Evolutionary conservation across 2,797 vertebrate species (phyloP).

Genomic region (Chromis chromis): DNA sequence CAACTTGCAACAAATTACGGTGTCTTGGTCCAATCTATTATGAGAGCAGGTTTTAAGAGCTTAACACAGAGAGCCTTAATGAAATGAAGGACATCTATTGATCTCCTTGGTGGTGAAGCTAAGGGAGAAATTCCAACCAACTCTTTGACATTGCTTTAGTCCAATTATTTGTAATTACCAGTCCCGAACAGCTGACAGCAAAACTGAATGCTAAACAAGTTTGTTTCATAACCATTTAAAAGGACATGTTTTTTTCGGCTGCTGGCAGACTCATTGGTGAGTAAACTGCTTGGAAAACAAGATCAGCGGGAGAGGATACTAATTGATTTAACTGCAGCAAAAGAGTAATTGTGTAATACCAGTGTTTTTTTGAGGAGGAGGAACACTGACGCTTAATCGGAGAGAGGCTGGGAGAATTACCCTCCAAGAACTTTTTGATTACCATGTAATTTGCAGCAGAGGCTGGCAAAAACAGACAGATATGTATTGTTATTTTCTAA

Average conservation of each 20-base stretch:
- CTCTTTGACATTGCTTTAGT: conserved; percentile 57
- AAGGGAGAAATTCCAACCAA: conserved; percentile 47
- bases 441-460: conserved; percentile 32
- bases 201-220: conserved; percentile 60
- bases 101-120: conserved; percentile 65
- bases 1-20: conserved; percentile 73
- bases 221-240: conserved; percentile 57
- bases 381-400: conserved; percentile 36
- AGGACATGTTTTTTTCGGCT: conserved; percentile 40
- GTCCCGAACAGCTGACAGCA: conserved; percentile 45
- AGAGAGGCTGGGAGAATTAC: conserved; percentile 19
- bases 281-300: conserved; percentile 67
- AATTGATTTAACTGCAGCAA: conserved; percentile 56
- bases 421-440: conserved; percentile 37
- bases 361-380: conserved; percentile 36
- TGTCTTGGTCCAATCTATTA: conserved; percentile 67
- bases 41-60: conserved; percentile 68
- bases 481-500: conserved; percentile 13
- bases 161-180: conserved; percentile 75
- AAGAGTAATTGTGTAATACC: conserved; percentile 58
- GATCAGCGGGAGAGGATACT: conserved; percentile 54
- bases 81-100: conserved; percentile 81
- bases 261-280: conserved; percentile 43
- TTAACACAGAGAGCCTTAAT: conserved; percentile 75
- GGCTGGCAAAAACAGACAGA: conserved; percentile 7